Evolutionary conservation across 2,888 invertebrate species (phyloP), one percentile per base, ranked within the genome.

Genomic region (Drosophila robusta): DNA sequence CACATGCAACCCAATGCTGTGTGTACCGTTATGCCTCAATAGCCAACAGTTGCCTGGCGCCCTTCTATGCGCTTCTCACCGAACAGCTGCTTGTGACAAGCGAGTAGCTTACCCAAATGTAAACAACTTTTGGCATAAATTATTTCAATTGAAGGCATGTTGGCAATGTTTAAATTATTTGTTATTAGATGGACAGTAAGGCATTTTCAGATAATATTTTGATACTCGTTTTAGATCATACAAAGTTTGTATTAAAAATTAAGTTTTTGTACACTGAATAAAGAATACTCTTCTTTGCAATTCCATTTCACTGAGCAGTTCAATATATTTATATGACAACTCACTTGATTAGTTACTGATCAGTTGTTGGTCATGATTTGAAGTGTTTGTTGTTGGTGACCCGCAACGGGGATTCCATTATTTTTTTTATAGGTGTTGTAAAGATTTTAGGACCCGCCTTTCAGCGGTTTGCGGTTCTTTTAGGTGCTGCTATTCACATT

Each of bases 381-480:
- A 4, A 36, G 22, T 36, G 46, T 24, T 29, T 29, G 29, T 29
- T 29, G 29, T 3, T 18, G 29, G 9, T 9, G 22, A 22, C 2
- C 22, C 22, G 22, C 22, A 22, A 0, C 29, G 8, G 9, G 8
- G 29, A 29, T 29, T 29, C 29, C 29, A 29, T 29, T 29, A 14
- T 32, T 12, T 6, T 32, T 42, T 42, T 44, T 32, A 45, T 54
- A 46, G 36, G 41, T 22, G 57, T 46, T 24, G 64, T 70, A 70
- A 70, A 70, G 45, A 42, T 70, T 70, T 70, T 51, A 70, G 71
- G 39, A 36, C 39, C 55, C 65, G n/a, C 34, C 34, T 34, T 24
- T 9, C 29, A 29, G 9, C 29, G 29, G 29, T 9, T 46, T 52
- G 64, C 42, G 71, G 71, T n/a, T 24, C 29, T 32, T 22, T 57